Conservation (phyloP, 2,797 vertebrate genomes). For the Clarias pachynema region DNA sequence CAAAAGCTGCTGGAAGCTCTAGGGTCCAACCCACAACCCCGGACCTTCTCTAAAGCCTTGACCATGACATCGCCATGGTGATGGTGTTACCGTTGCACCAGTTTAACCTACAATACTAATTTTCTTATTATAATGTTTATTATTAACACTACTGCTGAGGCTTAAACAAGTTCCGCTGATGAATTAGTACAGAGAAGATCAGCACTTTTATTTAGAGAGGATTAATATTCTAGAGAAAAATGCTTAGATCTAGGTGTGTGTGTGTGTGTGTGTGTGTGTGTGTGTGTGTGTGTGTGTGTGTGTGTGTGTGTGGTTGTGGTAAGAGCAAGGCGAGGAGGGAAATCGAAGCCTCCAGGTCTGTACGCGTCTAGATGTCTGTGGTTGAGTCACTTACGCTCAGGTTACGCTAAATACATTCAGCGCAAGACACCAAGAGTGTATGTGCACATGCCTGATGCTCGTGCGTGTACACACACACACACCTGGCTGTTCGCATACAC, state of each 20-base stretch:
- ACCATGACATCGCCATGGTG: neutral
- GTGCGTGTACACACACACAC: neutral
- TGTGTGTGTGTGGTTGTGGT: conserved; percentile 27
- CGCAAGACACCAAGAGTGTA: conserved; percentile 16
- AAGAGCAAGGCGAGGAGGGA: conserved; percentile 25
- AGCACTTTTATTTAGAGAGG: conserved; percentile 18
- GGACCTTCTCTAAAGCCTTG: neutral
- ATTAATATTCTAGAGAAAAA: neutral
- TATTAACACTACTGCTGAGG: neutral
- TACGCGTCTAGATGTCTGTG: conserved; percentile 44
- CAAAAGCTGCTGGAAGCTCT: neutral
- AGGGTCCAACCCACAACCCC: neutral
- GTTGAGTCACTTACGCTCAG: conserved; percentile 34
- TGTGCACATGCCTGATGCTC: neutral
- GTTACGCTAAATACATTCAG: conserved; percentile 46
- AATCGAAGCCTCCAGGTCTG: conserved; percentile 37
- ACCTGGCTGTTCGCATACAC: neutral
- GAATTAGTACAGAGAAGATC: neutral
- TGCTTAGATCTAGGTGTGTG: neutral
- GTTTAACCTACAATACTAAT: neutral
- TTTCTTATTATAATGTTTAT: neutral
- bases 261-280: conserved; percentile 11
- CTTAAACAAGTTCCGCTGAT: conserved; percentile 3
- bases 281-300: conserved; percentile 27
- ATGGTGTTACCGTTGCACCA: no score